Evolutionary conservation across 2,888 invertebrate species (phyloP).

Genomic region (Theodoxus fluviatilis): DNA sequence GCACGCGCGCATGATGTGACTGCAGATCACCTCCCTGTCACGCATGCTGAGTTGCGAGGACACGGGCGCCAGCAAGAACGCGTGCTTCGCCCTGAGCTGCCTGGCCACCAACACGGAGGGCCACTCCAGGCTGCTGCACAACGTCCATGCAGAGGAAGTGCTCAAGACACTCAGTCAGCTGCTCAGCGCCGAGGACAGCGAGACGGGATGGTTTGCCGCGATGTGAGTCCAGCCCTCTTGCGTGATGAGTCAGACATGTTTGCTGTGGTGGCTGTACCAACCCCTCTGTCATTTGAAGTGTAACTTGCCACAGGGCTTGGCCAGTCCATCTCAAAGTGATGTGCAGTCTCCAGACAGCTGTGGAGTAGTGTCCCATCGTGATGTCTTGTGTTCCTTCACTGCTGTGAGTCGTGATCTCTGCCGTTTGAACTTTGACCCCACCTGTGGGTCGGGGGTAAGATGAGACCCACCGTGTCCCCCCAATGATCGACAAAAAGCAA

Average conservation of each 20-base stretch:
- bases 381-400: too few species aligned
- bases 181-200: slow-evolving; percentile 56
- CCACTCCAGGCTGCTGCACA: slow-evolving; percentile 56
- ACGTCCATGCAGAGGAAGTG: slow-evolving; percentile 55
- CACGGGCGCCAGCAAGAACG: slow-evolving; percentile 64
- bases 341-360: neutral
- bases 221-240: slow-evolving; percentile 52
- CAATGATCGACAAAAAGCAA: too few species aligned
- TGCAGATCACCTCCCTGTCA: slow-evolving; percentile 58
- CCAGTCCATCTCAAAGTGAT: neutral
- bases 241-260: too few species aligned
- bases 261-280: neutral
- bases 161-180: slow-evolving; percentile 53
- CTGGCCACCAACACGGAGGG: slow-evolving; percentile 61
- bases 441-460: too few species aligned
- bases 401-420: too few species aligned
- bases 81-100: slow-evolving; percentile 66
- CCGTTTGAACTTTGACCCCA: too few species aligned
- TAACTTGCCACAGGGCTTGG: neutral
- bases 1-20: too few species aligned
- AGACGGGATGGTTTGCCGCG: slow-evolving; percentile 65
- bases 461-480: too few species aligned
- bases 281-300: neutral
- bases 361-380: too few species aligned
- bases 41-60: slow-evolving; percentile 62